Base-by-base conservation (phyloP, 2,888 invertebrate species). In the Drosophila nigricruria region DNA sequence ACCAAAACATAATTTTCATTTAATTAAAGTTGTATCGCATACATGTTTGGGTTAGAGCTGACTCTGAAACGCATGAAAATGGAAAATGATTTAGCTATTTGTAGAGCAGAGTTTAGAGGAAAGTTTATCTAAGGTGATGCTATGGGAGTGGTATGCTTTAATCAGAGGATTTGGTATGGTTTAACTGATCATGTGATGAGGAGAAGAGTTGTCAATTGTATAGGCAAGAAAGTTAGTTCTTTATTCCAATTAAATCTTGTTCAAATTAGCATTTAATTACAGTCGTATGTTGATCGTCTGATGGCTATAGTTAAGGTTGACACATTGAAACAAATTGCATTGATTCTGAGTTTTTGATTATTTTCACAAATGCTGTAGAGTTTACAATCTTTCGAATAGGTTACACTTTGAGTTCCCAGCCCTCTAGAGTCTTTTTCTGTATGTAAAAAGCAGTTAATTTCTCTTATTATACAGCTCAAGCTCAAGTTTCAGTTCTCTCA, bases 21-120 rank as follows among this genome's bases (percentile, higher is more conserved):
- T 80, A 73, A 82, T 76, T 84, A 71, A 86, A 77, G 50, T 71
- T 80, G 59, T 71, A 25, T 57, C 64, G 70, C 52, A 70, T 57
- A 54, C 58, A 42, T 70, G 77, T 66, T 57, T 49, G 38, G 79
- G 70, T 69, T 69, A 60, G 36, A 42, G 25, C 0, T 14, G 9
- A 23, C 3, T 20, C n/a, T 12, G 10, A 47, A 49, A 18, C 6
- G 1, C 5, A 30, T 30, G 20, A 32, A 34, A 34, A 50, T 50
- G 16, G 20, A 5, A 34, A 50, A 16, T 20, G 4, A 2, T 20
- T 20, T 9, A 50, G 30, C 6, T 32, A 3, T n/a, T 49, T 30
- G 12, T 27, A 18, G 12, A 27, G 27, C 1, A 25, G 45, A 45
- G 25, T 2, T 47, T n/a, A 45, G 23, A 20, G 14, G 5, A n/a